Base-by-base conservation (phyloP, 2,797 vertebrate species). In the Neomorphus geoffroyi region DNA sequence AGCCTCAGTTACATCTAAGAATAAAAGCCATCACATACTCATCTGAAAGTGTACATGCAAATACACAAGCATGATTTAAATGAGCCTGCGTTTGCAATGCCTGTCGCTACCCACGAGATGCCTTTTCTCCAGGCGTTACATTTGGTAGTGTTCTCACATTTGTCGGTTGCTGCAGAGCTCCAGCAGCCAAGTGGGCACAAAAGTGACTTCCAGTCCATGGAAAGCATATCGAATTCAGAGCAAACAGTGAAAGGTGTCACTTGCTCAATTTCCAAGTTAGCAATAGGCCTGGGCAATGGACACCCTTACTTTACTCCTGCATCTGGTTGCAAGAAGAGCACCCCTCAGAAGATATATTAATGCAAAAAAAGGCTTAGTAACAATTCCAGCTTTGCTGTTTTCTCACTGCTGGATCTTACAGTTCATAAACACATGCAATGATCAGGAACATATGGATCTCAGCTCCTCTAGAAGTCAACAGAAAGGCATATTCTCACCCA, bases 261-360 rank as follows among this genome's bases (percentile, higher is more conserved):
- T 54, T 89, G 90, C 86, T 91, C 73, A 50, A 92, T 95, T 94
- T 91, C 93, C 54, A 84, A 77, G 64, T 77, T 80, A 80, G 30
- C 64, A 28, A 73, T 6, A 54, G 73, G 54, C 19, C 79, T 21
- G 7, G 69, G 85, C 75, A 89, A 88, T 3, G n/a, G 77, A 92
- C 23, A 30, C 64, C 60, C 57, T 57, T 50, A 22, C 24, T 57
- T 90, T 41, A 94, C 50, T 86, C 51, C 51, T 32, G 43, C 37
- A 28, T 65, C 66, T 2, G 18, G 26, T 62, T 57, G n/a, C 51
- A 86, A 61, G 66, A 7, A 50, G 84, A n/a, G 51, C 51, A 45
- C 7, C 22, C 6, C 39, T 35, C 27, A 66, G 37, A 86, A 78
- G 35, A 58, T 11, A 17, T 0, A 86, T 23, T 30, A 75, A 77